Evolutionary conservation across 2,888 invertebrate species (phyloP).

Genomic region (Lissocephala sabroskyi): DNA sequence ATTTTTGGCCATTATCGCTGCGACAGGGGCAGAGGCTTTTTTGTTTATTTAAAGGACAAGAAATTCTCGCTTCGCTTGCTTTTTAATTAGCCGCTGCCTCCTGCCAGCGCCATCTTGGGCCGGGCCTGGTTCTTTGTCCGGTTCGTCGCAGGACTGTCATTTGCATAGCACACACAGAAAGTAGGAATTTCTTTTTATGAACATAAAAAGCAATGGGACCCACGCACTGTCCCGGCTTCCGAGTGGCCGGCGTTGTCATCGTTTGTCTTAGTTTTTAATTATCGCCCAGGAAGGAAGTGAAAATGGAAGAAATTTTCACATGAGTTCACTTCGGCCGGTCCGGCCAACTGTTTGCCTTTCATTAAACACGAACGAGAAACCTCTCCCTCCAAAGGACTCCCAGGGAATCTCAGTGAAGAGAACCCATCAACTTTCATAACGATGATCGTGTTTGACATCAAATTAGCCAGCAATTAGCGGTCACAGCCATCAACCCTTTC

Average conservation of each 20-base stretch:
- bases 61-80: conserved; percentile 35
- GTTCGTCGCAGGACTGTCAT: conserved; percentile 66
- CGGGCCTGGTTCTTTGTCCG: neutral
- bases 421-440: conserved; percentile 3
- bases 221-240: conserved; percentile 19
- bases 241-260: conserved; percentile 52
- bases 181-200: too few relatives aligned
- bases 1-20: conserved; percentile 43
- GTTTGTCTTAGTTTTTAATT: conserved; percentile 63
- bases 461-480: conserved; percentile 62
- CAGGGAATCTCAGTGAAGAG: neutral
- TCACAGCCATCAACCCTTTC: conserved; percentile 27
- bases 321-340: conserved; percentile 66
- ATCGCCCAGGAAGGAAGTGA: conserved; percentile 38
- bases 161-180: conserved; percentile 63
- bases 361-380: neutral
- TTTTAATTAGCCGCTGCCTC: conserved; percentile 66
- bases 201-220: too few relatives aligned
- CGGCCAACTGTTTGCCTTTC: neutral
- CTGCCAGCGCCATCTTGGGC: conserved; percentile 16
- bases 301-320: conserved; percentile 59
- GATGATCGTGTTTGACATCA: conserved; percentile 21
- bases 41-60: conserved; percentile 29
- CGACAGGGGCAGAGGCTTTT: conserved; percentile 34
- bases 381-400: too few relatives aligned